Percentiles rank a stretch among this genome's conserved stretches.
These are phyloP conservation scores for Rhodophaea formosa DNA, from an alignment of 2,888 invertebrate species.

Conservation along the genomic window DNA sequence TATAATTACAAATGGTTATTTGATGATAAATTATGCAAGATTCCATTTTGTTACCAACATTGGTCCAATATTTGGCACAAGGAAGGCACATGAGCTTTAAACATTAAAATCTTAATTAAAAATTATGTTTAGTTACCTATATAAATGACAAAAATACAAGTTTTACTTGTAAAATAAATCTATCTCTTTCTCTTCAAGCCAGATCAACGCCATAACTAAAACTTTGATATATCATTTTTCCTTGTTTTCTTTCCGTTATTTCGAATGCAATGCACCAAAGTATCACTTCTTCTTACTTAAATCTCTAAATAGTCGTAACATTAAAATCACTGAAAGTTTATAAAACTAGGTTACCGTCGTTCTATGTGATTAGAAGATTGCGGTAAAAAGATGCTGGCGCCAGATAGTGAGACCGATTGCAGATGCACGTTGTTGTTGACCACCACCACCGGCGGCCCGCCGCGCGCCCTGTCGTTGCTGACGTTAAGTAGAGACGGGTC, in stretches of 20 bases:
- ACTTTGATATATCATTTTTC: no score
- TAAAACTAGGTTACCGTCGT: not conserved
- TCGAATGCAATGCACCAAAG: no score
- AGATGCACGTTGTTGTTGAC: constrained; percentile 3
- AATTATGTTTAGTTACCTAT: not conserved
- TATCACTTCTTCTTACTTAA: not conserved
- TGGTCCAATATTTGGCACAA: not conserved
- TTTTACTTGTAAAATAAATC: not conserved
- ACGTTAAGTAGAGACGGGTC: not conserved
- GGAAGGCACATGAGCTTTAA: not conserved
- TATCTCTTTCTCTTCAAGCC: not conserved
- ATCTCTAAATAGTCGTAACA: not conserved
- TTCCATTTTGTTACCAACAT: not conserved
- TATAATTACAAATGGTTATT: not conserved
- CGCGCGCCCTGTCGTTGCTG: not conserved
- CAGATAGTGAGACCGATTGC: not conserved
- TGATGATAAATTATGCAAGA: not conserved
- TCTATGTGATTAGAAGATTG: not conserved
- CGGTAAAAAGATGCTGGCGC: not conserved
- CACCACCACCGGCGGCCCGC: not conserved
- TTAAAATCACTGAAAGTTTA: not conserved
- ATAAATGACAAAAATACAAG: not conserved
- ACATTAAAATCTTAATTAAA: not conserved
- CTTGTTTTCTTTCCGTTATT: no score
- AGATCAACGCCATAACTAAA: no score